Evolutionary conservation across 2,797 vertebrate species (phyloP), one percentile per base, ranked within the genome.

Genomic region (Avahi laniger): DNA sequence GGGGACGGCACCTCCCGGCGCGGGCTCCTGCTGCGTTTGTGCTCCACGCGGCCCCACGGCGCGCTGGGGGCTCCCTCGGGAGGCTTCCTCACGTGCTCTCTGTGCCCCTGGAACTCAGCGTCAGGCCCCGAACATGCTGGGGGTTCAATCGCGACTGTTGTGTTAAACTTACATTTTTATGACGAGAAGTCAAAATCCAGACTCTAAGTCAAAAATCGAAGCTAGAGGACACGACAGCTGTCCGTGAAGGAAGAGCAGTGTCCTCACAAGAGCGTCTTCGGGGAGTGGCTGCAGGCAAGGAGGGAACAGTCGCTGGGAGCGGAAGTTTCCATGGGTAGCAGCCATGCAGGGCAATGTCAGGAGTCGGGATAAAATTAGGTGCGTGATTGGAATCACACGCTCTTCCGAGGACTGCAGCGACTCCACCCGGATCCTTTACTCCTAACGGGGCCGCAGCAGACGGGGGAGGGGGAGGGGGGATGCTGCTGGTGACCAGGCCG

Each of bases 51-150:
- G 13, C 13, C 28, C 63, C 26, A 22, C 17, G n/a, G 14, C 2
- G 3, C 0, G 0, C 4, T 2, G 3, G 61, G 5, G 8, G 0
- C 28, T n/a, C 15, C 43, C 17, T 1, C 7, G 12, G 15, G 15
- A 43, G 7, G 4, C 15, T n/a, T 8, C 4, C 4, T 20, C 83
- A 15, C 0, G 10, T 2, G 9, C 18, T n/a, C 14, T 52, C 5
- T 22, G 59, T 2, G 2, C 1, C 13, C 35, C 17, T 10, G 41
- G 8, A 30, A 76, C 7, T 7, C 43, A 30, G 33, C 5, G 3
- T 15, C 9, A 3, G 4, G n/a, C 4, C 41, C 0, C 1, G 1
- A n/a, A 2, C 1, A 15, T 17, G 33, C 33, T 3, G 22, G 9
- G 10, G 18, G 8, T 8, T 52, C 26, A 2, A 0, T 28, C 5